Conservation (phyloP, 2,888 invertebrate genomes). For the Cheiracanthium punctorium region DNA sequence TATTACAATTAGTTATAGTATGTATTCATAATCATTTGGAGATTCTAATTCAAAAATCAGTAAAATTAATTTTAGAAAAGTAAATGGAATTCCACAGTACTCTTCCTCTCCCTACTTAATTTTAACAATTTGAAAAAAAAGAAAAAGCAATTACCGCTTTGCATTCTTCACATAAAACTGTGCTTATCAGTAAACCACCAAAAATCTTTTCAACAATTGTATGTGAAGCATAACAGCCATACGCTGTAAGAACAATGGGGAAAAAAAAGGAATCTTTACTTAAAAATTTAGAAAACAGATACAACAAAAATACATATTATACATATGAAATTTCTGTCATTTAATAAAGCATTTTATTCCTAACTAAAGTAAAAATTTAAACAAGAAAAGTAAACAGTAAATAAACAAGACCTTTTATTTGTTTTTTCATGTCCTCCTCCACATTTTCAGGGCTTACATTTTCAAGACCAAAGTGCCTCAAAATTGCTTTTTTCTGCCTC, state of each 20-base stretch:
- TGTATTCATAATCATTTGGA: no score
- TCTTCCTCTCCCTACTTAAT: no score
- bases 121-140: background rate
- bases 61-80: no score
- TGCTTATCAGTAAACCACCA: conserved; percentile 93
- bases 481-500: conserved; percentile 88
- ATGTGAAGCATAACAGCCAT: conserved; percentile 82
- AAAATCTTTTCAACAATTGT: conserved; percentile 88
- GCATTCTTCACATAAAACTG: conserved; percentile 90
- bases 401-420: conserved; percentile 80
- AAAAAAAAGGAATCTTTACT: conserved; percentile 3
- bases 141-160: conserved; percentile 76
- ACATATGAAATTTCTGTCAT: no score
- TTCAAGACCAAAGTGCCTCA: conserved; percentile 85
- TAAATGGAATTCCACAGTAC: no score
- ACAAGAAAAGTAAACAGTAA: background rate
- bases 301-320: no score
- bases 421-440: conserved; percentile 84
- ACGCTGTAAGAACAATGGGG: conserved; percentile 78
- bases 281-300: no score
- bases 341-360: no score
- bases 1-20: no score
- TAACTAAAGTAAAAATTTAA: background rate
- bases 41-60: no score
- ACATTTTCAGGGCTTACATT: conserved; percentile 86